A percentile compares a stretch with the other conserved stretches of the same genome.
Evolutionary conservation across 2,888 invertebrate genomes (phyloP).

Genomic region (Plagodis pulveraria): DNA sequence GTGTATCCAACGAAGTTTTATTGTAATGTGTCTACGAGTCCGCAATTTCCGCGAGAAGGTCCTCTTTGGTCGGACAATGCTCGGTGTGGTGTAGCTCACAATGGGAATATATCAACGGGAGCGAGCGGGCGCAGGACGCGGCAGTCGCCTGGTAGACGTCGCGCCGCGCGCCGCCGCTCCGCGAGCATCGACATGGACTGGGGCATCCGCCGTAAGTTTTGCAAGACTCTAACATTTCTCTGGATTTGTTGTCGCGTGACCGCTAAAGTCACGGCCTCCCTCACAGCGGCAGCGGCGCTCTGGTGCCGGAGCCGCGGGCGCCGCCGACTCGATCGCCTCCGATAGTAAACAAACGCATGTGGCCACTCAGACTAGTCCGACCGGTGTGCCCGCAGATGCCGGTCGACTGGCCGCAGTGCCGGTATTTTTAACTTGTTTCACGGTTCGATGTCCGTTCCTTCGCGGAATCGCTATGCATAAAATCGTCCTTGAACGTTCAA

Average conservation of each 20-base stretch:
- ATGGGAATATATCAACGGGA: slow-evolving; percentile 64
- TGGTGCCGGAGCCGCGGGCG: slow-evolving; percentile 46
- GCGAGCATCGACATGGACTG: slow-evolving; percentile 75
- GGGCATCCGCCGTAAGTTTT: slow-evolving; percentile 83
- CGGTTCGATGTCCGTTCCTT: slow-evolving; percentile 82
- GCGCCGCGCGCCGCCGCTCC: slow-evolving; percentile 69
- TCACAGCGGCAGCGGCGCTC: slow-evolving; percentile 41
- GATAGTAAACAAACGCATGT: slow-evolving; percentile 85
- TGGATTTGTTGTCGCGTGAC: slow-evolving; percentile 7
- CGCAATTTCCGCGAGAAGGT: slow-evolving; percentile 52
- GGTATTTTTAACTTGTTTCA: slow-evolving; percentile 83
- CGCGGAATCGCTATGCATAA: slow-evolving; percentile 81
- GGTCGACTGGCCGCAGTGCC: slow-evolving; percentile 70
- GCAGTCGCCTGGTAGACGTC: slow-evolving; percentile 78
- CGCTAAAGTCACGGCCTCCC: slow-evolving; percentile 38
- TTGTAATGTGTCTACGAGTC: slow-evolving; percentile 40
- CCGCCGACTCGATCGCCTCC: slow-evolving; percentile 58
- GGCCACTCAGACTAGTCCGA: slow-evolving; percentile 72
- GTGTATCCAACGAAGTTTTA: slow-evolving; percentile 36
- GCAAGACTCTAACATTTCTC: slow-evolving; percentile 53
- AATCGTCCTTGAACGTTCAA: slow-evolving; percentile 71
- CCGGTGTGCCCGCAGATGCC: slow-evolving; percentile 81
- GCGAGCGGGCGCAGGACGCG: slow-evolving; percentile 75
- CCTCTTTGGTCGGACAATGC: slow-evolving; percentile 60
- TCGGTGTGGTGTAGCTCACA: slow-evolving; percentile 52